phyloP scores from a whole-genome alignment of 2,888 invertebrate species.

The Candidula unifasciata region DNA sequence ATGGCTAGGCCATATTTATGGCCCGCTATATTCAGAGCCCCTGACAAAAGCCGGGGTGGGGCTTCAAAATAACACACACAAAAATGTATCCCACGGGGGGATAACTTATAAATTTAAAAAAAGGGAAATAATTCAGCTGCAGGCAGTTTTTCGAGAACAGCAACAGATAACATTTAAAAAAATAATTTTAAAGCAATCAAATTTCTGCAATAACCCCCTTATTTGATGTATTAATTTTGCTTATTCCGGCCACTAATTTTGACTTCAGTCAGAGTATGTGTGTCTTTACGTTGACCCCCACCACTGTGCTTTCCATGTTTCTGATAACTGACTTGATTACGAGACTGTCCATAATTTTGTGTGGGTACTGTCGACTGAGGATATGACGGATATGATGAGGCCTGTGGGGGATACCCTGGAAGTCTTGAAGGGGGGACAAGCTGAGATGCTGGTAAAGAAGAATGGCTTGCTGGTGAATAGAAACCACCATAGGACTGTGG shows the following conservation, averaged over 20 bases:
- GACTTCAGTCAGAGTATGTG: conserved; percentile 40
- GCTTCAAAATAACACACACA: no score
- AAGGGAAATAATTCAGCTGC: no score
- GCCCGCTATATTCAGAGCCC: no score
- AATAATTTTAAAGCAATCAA: no score
- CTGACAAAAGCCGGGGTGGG: no score
- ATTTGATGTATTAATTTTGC: conserved; percentile 11
- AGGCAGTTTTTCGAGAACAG: no score
- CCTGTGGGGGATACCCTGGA: conserved; percentile 51
- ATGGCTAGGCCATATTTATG: no score
- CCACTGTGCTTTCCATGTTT: conserved; percentile 31
- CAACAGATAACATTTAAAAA: no score
- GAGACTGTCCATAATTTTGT: conserved; percentile 30
- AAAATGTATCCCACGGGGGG: no score
- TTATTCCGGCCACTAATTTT: conserved; percentile 41
- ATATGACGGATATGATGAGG: conserved; percentile 46
- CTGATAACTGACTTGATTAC: conserved; percentile 31
- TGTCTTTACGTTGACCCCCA: conserved; percentile 34
- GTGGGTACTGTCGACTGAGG: conserved; percentile 49
- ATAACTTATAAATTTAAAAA: no score
- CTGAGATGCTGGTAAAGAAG: conserved; percentile 52
- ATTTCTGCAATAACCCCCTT: no score
- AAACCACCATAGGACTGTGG: conserved; percentile 53
- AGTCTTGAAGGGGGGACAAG: conserved; percentile 47
- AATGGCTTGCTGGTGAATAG: conserved; percentile 46